Conservation (phyloP, 2,113 vertebrate genomes). For the Oreotragus oreotragus region DNA sequence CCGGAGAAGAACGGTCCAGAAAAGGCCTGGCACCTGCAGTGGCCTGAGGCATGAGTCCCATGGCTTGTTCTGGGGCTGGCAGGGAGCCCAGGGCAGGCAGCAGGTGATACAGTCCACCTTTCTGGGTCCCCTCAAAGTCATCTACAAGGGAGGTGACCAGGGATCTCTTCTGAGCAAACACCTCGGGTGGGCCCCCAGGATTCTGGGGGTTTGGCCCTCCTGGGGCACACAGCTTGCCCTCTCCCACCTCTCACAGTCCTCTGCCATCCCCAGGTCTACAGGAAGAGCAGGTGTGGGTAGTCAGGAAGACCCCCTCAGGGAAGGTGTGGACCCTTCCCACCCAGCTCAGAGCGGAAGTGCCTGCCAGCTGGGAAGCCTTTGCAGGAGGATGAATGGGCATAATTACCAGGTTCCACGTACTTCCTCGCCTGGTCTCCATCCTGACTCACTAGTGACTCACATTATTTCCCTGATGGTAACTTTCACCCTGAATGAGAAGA, state of each 20-base stretch:
- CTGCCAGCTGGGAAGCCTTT: not conserved
- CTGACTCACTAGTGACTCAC: conserved; percentile 26
- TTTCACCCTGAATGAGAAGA: not conserved
- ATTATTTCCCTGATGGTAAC: not conserved
- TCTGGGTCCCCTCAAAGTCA: not conserved
- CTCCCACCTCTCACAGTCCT: not conserved
- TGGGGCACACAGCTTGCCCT: not conserved
- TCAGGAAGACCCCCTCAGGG: not conserved
- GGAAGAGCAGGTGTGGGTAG: not conserved
- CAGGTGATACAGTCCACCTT: not conserved
- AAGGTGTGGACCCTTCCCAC: not conserved
- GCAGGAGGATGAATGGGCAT: not conserved
- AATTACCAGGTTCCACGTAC: not conserved
- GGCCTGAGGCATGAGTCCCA: fast-evolving
- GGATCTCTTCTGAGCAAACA: not conserved
- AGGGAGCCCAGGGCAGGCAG: not conserved
- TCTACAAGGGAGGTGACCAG: not conserved
- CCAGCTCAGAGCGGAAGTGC: not conserved
- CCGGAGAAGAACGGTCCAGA: not conserved
- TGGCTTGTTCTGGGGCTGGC: not conserved
- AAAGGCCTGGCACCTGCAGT: not conserved
- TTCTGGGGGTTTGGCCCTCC: not conserved
- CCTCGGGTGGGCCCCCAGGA: too few relatives aligned
- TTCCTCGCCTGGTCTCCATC: not conserved
- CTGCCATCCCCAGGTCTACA: not conserved